These are phyloP conservation scores for Pangasius djambal DNA, from an alignment of 2,797 vertebrate species.

Conservation along the genomic window DNA sequence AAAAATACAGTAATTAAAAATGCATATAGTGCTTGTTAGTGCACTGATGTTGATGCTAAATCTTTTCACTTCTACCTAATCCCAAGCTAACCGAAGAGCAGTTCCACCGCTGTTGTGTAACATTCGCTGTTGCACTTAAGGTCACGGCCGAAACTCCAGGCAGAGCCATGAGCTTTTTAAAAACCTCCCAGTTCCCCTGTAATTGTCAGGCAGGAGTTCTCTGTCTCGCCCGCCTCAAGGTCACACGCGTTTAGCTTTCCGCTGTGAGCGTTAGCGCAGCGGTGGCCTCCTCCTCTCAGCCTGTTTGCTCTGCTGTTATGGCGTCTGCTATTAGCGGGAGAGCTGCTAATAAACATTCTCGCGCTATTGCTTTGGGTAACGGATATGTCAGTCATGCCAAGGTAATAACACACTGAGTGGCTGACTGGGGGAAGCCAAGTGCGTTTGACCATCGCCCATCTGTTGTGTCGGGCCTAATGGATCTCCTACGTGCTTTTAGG, in stretches of 20 bases:
- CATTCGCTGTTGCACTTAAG: conserved; percentile 33
- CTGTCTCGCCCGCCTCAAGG: conserved; percentile 52
- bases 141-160: conserved; percentile 48
- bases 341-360: conserved; percentile 53
- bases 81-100: not conserved
- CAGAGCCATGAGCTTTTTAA: conserved; percentile 52
- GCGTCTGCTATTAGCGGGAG: conserved; percentile 53
- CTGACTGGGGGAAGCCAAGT: conserved; percentile 50
- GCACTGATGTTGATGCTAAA: not conserved
- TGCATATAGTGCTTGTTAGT: not conserved
- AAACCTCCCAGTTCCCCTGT: conserved; percentile 52
- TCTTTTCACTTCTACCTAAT: conserved; percentile 4
- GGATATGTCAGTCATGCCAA: conserved; percentile 53
- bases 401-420: conserved; percentile 52
- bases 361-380: conserved; percentile 55
- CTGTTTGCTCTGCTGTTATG: conserved; percentile 50
- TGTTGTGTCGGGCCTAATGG: conserved; percentile 55
- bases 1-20: not conserved
- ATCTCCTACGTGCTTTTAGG: conserved; percentile 52
- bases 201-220: conserved; percentile 55
- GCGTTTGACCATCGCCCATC: conserved; percentile 57
- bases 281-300: conserved; percentile 52
- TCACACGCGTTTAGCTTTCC: conserved; percentile 58
- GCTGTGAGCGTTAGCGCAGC: conserved; percentile 47
- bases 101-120: not conserved